Evolutionary conservation across 2,888 invertebrate species (phyloP).

Genomic region (Clostera curtula): DNA sequence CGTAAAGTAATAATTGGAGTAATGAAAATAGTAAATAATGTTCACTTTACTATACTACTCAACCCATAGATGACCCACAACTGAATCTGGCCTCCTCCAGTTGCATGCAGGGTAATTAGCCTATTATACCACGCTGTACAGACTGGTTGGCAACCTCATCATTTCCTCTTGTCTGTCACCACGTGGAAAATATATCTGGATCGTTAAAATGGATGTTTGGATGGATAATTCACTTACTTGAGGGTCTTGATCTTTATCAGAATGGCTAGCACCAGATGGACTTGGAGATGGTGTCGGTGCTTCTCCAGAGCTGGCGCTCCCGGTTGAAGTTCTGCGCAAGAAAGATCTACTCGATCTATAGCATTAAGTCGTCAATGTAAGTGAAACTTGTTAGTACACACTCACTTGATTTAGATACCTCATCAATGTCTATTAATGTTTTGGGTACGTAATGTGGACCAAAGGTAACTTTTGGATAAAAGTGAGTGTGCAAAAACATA

Average conservation of each 20-base stretch:
- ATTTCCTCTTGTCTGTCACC: no score
- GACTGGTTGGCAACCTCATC: no score
- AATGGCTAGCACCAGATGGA: conserved; percentile 93
- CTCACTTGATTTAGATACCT: conserved; percentile 25
- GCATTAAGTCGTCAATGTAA: conserved; percentile 59
- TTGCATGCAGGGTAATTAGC: no score
- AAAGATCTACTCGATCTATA: conserved; percentile 70
- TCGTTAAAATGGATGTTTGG: neutral
- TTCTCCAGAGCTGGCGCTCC: conserved; percentile 66
- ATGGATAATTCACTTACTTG: conserved; percentile 66
- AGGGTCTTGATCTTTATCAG: conserved; percentile 91
- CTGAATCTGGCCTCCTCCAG: no score
- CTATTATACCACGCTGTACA: no score
- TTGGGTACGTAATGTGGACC: neutral
- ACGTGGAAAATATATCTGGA: no score
- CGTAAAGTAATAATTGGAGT: no score
- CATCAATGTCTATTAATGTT: neutral
- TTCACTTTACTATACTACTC: no score
- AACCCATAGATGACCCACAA: no score
- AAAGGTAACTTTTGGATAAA: neutral
- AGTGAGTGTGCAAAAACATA: conserved; percentile 45
- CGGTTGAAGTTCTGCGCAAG: conserved; percentile 71
- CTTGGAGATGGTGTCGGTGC: conserved; percentile 78
- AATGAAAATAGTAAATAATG: no score
- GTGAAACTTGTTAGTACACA: conserved; percentile 45